Base-by-base conservation (phyloP, 2,888 invertebrate genomes). In the Mythimna impura region DNA sequence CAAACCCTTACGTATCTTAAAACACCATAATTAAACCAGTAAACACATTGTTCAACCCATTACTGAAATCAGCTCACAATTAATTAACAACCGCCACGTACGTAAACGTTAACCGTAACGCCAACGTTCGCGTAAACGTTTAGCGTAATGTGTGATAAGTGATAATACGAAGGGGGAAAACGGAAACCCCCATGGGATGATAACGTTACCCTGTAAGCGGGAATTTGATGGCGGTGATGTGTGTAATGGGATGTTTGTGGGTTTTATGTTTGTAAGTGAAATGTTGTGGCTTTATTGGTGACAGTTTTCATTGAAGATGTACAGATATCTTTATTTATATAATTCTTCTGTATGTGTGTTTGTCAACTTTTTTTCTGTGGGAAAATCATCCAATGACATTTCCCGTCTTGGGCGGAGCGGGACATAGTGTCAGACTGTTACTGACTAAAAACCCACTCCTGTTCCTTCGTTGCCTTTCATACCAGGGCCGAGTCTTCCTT, bases 121-220 rank as follows among this genome's bases (percentile, higher is more conserved):
- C 67, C 12, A 63, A 71, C 78, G 20, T 58, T 52, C 0, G 36
- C 80, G 81, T 83, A 65, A 85, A 79, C 79, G 82, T 87, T 86
- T 82, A 82, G 36, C 71, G 81, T 82, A 83, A 87, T 75, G 86
- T 85, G 87, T 82, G 86, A 87, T 87, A 84, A 85, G 87, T 82
- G 86, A 87, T 87, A 83, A 86, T 57, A 69, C 75, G 78, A 79
- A 47, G 80, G 85, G 77, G 71, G 61, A 40, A 78, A 79, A 81
- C 75, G 64, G n/a, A 47, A 50, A 40, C 22, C 80, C 87, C 78
- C 85, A 9, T 47, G 87, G 78, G 88, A 81, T 85, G 88, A 82
- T 86, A 84, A 80, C 78, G 82, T 86, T 86, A 85, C 82, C 81
- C 82, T 79, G 72, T 65, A 71, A 25, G 25, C 52, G 58, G 68